Conservation (phyloP, 2,113 vertebrate species). For the Rhinogobius similis region DNA sequence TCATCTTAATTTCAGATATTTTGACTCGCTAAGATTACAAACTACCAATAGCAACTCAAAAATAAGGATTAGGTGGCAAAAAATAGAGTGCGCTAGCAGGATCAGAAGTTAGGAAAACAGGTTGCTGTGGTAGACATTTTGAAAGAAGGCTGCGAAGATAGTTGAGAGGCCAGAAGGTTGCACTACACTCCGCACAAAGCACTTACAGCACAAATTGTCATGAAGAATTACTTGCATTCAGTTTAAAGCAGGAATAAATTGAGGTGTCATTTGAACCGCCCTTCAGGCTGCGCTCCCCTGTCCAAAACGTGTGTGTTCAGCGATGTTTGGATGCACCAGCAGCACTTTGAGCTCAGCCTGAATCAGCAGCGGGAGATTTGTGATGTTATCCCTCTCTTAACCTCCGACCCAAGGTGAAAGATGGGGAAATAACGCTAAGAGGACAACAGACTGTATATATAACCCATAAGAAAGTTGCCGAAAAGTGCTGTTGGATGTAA, state of each 20-base stretch:
- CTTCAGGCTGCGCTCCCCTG: neutral
- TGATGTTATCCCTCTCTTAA: neutral
- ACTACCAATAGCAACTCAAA: too few species aligned
- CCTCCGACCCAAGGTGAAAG: constrained; percentile 5
- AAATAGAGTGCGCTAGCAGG: neutral
- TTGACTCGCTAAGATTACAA: too few species aligned
- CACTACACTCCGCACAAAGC: neutral
- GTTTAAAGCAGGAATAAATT: neutral
- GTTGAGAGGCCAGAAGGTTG: neutral
- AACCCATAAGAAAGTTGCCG: too few species aligned
- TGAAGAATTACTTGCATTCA: neutral
- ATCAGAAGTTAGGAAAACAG: neutral
- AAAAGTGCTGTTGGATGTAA: too few species aligned
- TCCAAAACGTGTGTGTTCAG: neutral
- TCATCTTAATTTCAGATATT: too few species aligned
- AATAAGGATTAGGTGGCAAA: too few species aligned
- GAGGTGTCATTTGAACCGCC: neutral
- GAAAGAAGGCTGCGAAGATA: neutral
- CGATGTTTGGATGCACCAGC: neutral
- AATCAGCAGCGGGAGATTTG: constrained; percentile 5
- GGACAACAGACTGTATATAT: neutral
- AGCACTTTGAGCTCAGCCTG: neutral
- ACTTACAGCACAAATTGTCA: constrained; percentile 10
- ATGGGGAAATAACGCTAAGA: neutral
- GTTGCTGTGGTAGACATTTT: neutral